Conservation (phyloP, 2,113 vertebrate genomes). For the Accipiter virgatus region DNA sequence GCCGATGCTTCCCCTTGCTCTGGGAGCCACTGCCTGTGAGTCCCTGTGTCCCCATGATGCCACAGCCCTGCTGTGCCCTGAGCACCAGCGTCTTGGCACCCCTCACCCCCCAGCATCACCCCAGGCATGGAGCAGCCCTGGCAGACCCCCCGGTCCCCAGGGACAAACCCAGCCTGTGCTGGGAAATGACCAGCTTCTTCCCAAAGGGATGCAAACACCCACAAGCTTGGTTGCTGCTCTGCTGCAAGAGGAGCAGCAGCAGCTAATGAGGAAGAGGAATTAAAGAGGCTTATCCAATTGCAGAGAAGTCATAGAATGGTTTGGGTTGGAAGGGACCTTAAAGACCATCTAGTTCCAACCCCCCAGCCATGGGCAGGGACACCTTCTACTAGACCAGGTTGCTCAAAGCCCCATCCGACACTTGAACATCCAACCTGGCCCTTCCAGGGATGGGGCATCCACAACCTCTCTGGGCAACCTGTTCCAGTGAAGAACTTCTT, state of each 20-base stretch:
- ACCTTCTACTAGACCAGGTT: too few relatives aligned
- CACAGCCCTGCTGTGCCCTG: background rate
- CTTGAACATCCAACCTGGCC: too few relatives aligned
- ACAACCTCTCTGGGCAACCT: too few relatives aligned
- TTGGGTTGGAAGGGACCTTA: too few relatives aligned
- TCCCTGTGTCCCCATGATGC: background rate
- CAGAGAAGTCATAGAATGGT: background rate
- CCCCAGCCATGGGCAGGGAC: too few relatives aligned
- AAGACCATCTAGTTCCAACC: too few relatives aligned
- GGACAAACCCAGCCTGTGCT: background rate
- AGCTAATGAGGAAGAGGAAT: background rate
- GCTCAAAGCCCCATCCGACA: too few relatives aligned
- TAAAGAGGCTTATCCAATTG: background rate
- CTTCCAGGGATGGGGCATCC: too few relatives aligned
- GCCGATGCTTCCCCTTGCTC: rapidly evolving
- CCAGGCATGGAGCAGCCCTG: rapidly evolving
- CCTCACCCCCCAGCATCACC: too few relatives aligned
- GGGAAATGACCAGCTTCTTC: background rate
- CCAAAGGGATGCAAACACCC: background rate
- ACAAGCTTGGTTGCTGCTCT: rapidly evolving
- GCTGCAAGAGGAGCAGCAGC: background rate
- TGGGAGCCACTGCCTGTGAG: rapidly evolving
- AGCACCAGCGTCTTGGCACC: background rate
- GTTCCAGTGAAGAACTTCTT: too few relatives aligned
- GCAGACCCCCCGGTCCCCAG: background rate